Evolutionary conservation across 1,140 invertebrate species (phyloP).

Genomic region (Penaeus indicus): DNA sequence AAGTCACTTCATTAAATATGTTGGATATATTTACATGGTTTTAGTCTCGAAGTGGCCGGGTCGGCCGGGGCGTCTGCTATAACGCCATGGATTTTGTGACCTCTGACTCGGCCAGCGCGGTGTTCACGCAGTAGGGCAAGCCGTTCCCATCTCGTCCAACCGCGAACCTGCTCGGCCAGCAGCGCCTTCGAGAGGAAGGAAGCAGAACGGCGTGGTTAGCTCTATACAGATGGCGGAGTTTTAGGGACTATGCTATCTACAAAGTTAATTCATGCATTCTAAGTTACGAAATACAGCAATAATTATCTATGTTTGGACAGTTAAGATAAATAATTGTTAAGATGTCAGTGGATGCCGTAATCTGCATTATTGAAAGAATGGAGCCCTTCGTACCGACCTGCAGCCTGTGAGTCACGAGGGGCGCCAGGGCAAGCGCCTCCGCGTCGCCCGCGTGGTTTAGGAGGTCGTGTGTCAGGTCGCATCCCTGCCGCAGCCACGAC

Average conservation of each 20-base stretch:
- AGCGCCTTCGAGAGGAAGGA: conserved; percentile 17
- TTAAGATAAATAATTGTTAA: too few relatives aligned
- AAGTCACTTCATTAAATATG: neutral
- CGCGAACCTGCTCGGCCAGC: conserved; percentile 37
- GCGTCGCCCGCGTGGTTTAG: conserved; percentile 76
- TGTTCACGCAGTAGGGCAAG: conserved; percentile 53
- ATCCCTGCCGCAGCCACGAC: conserved; percentile 71
- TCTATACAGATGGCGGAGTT: too few relatives aligned
- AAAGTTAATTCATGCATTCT: neutral
- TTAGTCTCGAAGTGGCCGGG: conserved; percentile 68
- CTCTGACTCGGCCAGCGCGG: conserved; percentile 67
- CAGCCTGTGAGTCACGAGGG: conserved; percentile 50
- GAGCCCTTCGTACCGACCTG: conserved; percentile 66
- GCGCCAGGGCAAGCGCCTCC: conserved; percentile 66
- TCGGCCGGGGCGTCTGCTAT: conserved; percentile 69
- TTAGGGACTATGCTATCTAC: neutral
- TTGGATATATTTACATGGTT: conserved; percentile 66
- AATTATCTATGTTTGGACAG: too few relatives aligned
- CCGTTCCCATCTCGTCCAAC: conserved; percentile 40
- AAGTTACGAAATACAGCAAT: too few relatives aligned
- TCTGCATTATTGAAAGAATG: too few relatives aligned
- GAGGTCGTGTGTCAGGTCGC: conserved; percentile 76
- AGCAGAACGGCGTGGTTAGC: too few relatives aligned
- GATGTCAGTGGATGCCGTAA: too few relatives aligned
- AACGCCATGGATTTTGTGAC: conserved; percentile 67